Evolutionary conservation across 2,888 invertebrate genomes (phyloP).

Genomic region (Girardia tigrina): DNA sequence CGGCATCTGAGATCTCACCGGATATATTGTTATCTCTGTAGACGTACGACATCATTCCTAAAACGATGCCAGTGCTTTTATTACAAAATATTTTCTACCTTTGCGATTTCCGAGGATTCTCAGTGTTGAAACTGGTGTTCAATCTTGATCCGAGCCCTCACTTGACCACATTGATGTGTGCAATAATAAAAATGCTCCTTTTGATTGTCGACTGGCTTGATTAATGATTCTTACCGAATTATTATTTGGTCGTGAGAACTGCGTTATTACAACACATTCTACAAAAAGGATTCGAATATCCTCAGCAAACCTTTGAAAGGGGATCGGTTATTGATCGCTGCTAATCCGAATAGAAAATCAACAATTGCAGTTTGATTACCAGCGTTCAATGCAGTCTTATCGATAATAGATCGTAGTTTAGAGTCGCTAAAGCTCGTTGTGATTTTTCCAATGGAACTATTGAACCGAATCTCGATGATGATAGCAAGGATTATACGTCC

Average conservation of each 20-base stretch:
- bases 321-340: neutral
- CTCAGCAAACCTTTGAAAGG: constrained; percentile 2
- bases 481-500: too few species aligned
- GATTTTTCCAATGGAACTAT: too few species aligned
- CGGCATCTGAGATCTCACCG: too few species aligned
- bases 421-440: too few species aligned
- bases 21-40: too few species aligned
- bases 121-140: neutral
- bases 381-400: too few species aligned
- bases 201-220: neutral
- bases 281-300: neutral
- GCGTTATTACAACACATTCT: constrained; percentile 5
- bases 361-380: too few species aligned
- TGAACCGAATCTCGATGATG: too few species aligned
- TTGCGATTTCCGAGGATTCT: constrained; percentile 12
- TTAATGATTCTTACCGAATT: neutral
- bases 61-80: neutral
- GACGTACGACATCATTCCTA: too few species aligned
- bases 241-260: neutral
- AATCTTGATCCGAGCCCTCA: neutral
- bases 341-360: neutral
- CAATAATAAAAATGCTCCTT: neutral
- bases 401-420: too few species aligned
- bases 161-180: neutral
- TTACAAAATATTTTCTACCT: constrained; percentile 2